These are phyloP conservation scores for Xenopus laevis DNA, from an alignment of 2,113 vertebrate species.

Conservation along the genomic window DNA sequence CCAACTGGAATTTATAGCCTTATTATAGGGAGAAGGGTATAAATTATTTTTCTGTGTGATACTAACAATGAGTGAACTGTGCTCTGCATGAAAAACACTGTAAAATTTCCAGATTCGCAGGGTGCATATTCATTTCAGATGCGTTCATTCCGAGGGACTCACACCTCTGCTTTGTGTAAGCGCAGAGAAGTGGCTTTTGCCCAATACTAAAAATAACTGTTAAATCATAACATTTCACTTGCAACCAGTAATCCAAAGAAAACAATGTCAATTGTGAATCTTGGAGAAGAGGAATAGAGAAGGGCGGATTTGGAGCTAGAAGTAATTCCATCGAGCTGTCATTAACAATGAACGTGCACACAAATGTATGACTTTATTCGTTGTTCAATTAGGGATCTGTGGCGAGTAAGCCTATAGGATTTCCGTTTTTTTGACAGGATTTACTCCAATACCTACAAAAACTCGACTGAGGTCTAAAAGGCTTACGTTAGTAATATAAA, in stretches of 20 bases:
- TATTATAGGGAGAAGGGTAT: conserved; percentile 36
- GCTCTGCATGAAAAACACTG: conserved; percentile 14
- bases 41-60: conserved; percentile 29
- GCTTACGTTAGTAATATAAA: too few species aligned
- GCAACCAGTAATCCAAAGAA: conserved; percentile 25
- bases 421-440: too few species aligned
- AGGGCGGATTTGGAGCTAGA: background rate
- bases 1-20: conserved; percentile 29
- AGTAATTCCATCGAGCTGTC: conserved; percentile 2
- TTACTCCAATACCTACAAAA: too few species aligned
- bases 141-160: conserved; percentile 22
- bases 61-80: conserved; percentile 27
- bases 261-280: conserved; percentile 34
- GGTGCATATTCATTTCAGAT: conserved; percentile 33
- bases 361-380: too few species aligned
- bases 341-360: background rate
- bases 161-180: conserved; percentile 25
- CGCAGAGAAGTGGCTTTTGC: conserved; percentile 10
- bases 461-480: too few species aligned
- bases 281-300: conserved; percentile 22
- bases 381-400: background rate
- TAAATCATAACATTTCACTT: conserved; percentile 34
- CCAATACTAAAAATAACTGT: conserved; percentile 39
- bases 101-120: conserved; percentile 27
- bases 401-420: background rate